Conservation (phyloP, 2,797 vertebrate species). For the Capromys pilorides region DNA sequence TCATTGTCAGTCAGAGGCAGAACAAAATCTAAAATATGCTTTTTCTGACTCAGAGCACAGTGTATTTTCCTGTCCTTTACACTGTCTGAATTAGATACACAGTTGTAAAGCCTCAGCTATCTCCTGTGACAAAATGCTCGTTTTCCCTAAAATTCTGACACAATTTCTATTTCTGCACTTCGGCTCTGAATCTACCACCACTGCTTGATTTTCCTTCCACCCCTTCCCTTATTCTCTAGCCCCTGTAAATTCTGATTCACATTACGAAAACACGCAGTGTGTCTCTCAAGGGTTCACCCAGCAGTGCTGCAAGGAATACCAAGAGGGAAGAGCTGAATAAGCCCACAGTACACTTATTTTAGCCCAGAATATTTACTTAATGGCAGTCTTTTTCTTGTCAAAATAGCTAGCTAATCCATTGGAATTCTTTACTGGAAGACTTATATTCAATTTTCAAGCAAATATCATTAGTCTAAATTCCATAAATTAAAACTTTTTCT, state of each 20-base stretch:
- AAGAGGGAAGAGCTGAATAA: constrained; percentile 56
- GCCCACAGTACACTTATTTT: constrained; percentile 58
- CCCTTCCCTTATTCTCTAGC: background rate
- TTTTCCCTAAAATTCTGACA: background rate
- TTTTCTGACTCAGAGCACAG: background rate
- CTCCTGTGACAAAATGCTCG: background rate
- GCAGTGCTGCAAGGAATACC: constrained; percentile 8
- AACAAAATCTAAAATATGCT: background rate
- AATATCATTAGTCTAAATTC: background rate
- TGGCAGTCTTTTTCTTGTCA: constrained; percentile 46
- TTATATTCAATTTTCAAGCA: constrained; percentile 35
- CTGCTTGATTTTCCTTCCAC: background rate
- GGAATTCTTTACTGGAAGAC: constrained; percentile 41
- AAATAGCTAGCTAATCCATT: constrained; percentile 61
- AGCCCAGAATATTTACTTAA: constrained; percentile 59
- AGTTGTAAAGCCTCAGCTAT: background rate
- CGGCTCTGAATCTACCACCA: background rate
- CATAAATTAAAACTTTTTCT: constrained; percentile 45
- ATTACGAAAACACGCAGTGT: constrained; percentile 60
- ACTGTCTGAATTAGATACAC: background rate
- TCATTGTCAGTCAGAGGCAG: background rate
- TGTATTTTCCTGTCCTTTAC: background rate
- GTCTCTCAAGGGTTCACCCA: constrained; percentile 52
- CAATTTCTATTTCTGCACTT: background rate
- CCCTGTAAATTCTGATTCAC: constrained; percentile 57